phyloP scores from a whole-genome alignment of 1,140 invertebrate species.

The Teleopsis dalmanni region DNA sequence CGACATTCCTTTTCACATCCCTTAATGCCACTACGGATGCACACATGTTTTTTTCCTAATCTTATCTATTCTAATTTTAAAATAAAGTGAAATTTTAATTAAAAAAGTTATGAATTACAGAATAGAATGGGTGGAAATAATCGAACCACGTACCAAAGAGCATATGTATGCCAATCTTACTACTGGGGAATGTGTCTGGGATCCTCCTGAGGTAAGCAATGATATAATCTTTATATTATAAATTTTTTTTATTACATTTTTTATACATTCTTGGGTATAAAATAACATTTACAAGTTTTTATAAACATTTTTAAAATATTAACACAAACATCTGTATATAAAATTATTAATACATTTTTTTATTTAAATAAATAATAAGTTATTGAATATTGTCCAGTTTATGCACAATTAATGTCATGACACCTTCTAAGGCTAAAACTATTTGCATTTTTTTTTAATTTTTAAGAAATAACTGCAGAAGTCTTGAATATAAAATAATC shows the following conservation, averaged over 20 bases:
- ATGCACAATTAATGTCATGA: too few relatives aligned
- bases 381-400: too few relatives aligned
- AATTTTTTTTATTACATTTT: too few relatives aligned
- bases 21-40: too few relatives aligned
- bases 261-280: too few relatives aligned
- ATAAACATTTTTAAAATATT: neutral
- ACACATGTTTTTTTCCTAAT: neutral
- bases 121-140: slow-evolving; percentile 94
- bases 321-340: neutral
- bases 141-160: slow-evolving; percentile 94
- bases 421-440: too few relatives aligned
- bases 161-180: slow-evolving; percentile 98
- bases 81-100: too few relatives aligned
- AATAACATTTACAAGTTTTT: neutral
- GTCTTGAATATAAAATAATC: too few relatives aligned
- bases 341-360: neutral
- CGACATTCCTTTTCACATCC: too few relatives aligned
- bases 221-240: neutral
- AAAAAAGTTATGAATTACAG: too few relatives aligned
- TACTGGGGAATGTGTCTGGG: slow-evolving; percentile 97
- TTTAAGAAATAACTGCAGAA: too few relatives aligned
- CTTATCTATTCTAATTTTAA: slow-evolving; percentile 6
- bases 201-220: slow-evolving; percentile 68
- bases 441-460: too few relatives aligned
- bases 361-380: neutral